phyloP scores from a whole-genome alignment of 2,113 vertebrate genomes.

The Balaeniceps rex region DNA sequence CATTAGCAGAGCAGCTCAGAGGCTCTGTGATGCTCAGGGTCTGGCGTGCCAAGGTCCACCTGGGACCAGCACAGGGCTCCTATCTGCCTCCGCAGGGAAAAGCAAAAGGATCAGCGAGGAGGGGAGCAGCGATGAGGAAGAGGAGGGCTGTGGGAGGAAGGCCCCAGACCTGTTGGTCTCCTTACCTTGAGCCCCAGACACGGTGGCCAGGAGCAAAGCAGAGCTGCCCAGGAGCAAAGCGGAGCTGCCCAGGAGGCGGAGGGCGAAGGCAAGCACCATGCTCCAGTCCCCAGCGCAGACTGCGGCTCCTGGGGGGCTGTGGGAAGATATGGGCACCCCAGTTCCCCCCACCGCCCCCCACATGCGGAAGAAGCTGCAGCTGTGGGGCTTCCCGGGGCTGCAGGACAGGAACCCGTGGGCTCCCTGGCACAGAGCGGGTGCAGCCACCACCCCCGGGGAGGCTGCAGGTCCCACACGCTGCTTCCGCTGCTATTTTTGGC shows the following conservation, averaged over 20 bases:
- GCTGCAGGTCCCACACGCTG: background rate
- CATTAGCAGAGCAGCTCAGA: background rate
- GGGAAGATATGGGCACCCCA: background rate
- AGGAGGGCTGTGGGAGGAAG: background rate
- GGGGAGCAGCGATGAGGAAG: background rate
- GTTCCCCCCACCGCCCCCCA: background rate
- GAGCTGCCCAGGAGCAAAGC: background rate
- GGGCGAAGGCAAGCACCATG: background rate
- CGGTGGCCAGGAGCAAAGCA: background rate
- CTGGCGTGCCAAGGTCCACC: accelerated
- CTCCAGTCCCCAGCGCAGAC: background rate
- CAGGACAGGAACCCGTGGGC: background rate
- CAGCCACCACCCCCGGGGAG: background rate
- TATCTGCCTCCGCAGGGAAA: accelerated
- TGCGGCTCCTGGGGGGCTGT: accelerated
- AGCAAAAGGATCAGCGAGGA: background rate
- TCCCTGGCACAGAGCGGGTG: accelerated
- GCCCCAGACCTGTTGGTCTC: background rate
- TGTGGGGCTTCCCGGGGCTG: background rate
- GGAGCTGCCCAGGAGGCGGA: background rate
- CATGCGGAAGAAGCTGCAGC: background rate
- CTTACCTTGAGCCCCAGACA: background rate
- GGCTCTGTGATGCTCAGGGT: background rate
- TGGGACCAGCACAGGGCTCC: background rate
- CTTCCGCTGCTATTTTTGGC: background rate